These are phyloP conservation scores for Zootermopsis nevadensis DNA, from an alignment of 2,888 invertebrate species.

Conservation along the genomic window DNA sequence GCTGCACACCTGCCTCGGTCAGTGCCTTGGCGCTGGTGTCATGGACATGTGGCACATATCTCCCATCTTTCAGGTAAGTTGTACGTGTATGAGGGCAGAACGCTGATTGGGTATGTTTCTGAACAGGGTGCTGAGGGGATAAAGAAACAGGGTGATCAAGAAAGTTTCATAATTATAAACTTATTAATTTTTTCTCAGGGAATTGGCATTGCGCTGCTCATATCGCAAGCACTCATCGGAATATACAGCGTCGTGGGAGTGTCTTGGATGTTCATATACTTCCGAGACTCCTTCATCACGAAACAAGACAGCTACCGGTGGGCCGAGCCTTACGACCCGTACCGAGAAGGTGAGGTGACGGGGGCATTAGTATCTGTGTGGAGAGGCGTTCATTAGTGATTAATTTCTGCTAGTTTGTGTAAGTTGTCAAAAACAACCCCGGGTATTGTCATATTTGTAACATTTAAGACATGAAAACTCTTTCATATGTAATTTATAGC, in stretches of 20 bases:
- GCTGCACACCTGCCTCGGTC: slow-evolving; percentile 86
- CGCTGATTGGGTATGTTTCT: too few species aligned
- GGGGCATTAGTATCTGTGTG: too few species aligned
- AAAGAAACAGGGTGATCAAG: neutral
- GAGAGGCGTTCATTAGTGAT: too few species aligned
- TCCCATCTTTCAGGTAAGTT: slow-evolving; percentile 78
- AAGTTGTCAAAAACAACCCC: too few species aligned
- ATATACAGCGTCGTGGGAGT: slow-evolving; percentile 89
- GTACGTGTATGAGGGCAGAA: neutral
- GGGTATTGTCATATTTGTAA: too few species aligned
- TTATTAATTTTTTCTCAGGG: slow-evolving; percentile 64
- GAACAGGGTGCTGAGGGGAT: too few species aligned
- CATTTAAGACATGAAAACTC: too few species aligned
- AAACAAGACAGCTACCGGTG: slow-evolving; percentile 80
- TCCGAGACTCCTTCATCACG: slow-evolving; percentile 86
- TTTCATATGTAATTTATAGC: too few species aligned
- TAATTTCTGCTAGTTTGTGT: too few species aligned
- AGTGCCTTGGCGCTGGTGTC: slow-evolving; percentile 85
- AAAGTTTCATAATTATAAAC: neutral
- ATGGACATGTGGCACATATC: slow-evolving; percentile 95
- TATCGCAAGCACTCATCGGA: slow-evolving; percentile 84
- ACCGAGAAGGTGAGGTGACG: slow-evolving; percentile 69
- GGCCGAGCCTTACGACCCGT: slow-evolving; percentile 79
- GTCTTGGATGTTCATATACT: slow-evolving; percentile 92
- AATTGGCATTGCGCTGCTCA: slow-evolving; percentile 83